Conservation (phyloP, 2,888 invertebrate species). For the Diaprepes abbreviatus region DNA sequence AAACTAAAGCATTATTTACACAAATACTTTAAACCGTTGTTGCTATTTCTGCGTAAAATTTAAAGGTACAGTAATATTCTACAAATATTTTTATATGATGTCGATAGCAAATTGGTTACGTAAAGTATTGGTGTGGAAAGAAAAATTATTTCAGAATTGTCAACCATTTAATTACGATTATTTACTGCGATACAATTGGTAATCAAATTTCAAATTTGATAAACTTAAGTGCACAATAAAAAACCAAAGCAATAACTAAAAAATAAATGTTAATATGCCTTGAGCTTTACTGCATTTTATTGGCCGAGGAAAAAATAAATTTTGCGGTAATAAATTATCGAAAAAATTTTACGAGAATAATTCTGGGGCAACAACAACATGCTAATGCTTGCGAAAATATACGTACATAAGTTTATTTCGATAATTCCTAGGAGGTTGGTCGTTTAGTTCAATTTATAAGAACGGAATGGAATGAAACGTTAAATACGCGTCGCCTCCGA, state of each 20-base stretch:
- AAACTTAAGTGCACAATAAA: background rate
- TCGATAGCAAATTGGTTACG: background rate
- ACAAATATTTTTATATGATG: background rate
- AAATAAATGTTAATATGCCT: background rate
- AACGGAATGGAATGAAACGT: too few relatives aligned
- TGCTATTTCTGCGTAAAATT: too few relatives aligned
- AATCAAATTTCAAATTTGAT: background rate
- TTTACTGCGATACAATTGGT: background rate
- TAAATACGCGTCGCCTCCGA: too few relatives aligned
- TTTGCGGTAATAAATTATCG: too few relatives aligned
- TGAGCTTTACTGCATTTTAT: background rate
- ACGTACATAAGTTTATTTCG: background rate
- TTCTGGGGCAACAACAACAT: too few relatives aligned
- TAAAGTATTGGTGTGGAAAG: background rate
- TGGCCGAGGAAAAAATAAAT: background rate
- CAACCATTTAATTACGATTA: background rate
- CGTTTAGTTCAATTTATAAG: too few relatives aligned
- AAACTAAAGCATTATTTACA: too few relatives aligned
- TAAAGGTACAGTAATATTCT: background rate
- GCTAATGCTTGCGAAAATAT: background rate
- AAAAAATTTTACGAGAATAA: too few relatives aligned
- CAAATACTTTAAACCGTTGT: too few relatives aligned
- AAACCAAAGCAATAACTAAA: background rate
- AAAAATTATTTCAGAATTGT: background rate
- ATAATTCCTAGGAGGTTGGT: too few relatives aligned